Conservation (phyloP, 2,113 vertebrate genomes). For the Bubalus kerabau region DNA sequence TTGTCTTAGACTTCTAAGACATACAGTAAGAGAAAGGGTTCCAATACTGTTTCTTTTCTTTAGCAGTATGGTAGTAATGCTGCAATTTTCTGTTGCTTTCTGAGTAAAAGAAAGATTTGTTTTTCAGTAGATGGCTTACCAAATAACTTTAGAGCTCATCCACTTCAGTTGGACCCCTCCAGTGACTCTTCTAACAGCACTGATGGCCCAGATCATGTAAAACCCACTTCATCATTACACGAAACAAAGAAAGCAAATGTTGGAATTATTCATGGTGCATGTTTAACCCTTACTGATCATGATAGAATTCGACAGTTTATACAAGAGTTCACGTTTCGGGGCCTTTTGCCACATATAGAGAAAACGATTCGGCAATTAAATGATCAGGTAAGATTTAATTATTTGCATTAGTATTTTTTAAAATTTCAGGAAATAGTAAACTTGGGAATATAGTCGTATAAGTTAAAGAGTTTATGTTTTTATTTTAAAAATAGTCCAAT, state of each 20-base stretch:
- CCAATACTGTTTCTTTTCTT: not conserved
- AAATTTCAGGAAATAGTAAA: not conserved
- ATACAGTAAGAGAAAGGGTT: not conserved
- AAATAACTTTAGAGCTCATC: constrained; percentile 85
- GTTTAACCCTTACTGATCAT: constrained; percentile 94
- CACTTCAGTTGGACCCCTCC: constrained; percentile 86
- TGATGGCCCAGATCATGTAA: constrained; percentile 78
- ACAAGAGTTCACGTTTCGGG: constrained; percentile 97
- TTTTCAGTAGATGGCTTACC: constrained; percentile 79
- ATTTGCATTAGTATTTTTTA: not conserved
- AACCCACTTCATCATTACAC: constrained; percentile 59
- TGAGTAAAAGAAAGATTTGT: constrained; percentile 48
- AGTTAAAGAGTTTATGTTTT: constrained; percentile 16
- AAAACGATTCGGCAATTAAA: constrained; percentile 98
- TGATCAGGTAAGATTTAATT: constrained; percentile 88
- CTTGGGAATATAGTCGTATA: constrained; percentile 7
- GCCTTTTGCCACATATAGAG: constrained; percentile 95
- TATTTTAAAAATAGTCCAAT: not conserved
- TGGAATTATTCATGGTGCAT: constrained; percentile 86
- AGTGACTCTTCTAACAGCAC: constrained; percentile 74
- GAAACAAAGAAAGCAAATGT: constrained; percentile 81
- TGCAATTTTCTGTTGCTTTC: not conserved
- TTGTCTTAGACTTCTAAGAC: not conserved
- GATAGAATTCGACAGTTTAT: constrained; percentile 97
- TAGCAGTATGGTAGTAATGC: not conserved